phyloP scores from a whole-genome alignment of 2,113 vertebrate species.

The Carettochelys insculpta region DNA sequence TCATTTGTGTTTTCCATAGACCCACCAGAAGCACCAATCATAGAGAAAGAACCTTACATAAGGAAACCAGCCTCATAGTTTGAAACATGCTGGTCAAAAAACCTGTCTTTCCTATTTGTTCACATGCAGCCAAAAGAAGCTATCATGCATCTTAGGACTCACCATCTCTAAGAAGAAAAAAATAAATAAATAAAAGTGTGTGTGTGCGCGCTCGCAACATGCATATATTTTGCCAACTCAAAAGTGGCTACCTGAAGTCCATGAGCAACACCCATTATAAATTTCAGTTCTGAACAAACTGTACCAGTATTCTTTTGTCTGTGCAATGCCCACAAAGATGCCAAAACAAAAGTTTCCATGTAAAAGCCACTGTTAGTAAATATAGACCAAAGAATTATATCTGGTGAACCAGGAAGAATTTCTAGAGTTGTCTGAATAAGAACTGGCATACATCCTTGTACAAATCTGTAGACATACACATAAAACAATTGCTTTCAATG shows the following conservation, averaged over 20 bases:
- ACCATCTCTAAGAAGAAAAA: conserved; percentile 11
- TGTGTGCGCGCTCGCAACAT: too few species aligned
- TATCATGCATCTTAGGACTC: neutral
- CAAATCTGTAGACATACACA: conserved; percentile 7
- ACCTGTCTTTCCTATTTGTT: neutral
- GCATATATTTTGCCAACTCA: neutral
- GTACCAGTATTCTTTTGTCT: neutral
- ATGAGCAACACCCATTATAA: neutral
- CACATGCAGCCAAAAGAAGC: neutral
- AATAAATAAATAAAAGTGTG: too few species aligned
- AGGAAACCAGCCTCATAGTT: neutral
- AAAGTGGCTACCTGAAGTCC: conserved; percentile 6
- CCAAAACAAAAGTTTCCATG: neutral
- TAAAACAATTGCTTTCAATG: conserved; percentile 32
- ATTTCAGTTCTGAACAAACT: neutral
- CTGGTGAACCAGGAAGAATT: neutral
- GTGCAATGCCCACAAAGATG: neutral
- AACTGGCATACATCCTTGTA: neutral
- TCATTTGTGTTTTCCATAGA: conserved; percentile 7
- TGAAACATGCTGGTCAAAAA: neutral
- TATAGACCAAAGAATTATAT: neutral
- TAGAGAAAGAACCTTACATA: neutral
- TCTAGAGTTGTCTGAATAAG: neutral
- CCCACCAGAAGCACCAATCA: neutral
- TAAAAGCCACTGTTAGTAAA: neutral